phyloP scores from a whole-genome alignment of 2,888 invertebrate genomes.

The Portevinia maculata region DNA sequence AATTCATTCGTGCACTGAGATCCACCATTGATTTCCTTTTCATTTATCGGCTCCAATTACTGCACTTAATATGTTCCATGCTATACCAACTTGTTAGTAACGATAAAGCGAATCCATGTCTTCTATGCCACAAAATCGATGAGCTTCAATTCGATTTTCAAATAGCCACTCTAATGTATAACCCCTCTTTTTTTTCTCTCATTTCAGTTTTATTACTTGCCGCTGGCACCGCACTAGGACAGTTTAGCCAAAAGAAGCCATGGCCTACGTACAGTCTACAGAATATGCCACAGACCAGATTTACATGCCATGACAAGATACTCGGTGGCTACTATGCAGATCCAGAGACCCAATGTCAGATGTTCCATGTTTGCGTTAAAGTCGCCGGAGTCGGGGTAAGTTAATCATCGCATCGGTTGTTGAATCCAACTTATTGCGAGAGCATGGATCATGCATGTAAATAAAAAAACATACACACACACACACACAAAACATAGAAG shows the following conservation, averaged over 20 bases:
- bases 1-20: not conserved
- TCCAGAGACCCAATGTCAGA: constrained; percentile 93
- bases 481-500: constrained; percentile 23
- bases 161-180: constrained; percentile 8
- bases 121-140: constrained; percentile 1
- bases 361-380: constrained; percentile 94
- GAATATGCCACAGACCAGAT: constrained; percentile 85
- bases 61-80: not conserved
- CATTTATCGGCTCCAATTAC: constrained; percentile 28
- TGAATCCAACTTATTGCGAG: constrained; percentile 28
- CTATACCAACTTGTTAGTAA: constrained; percentile 7
- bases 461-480: too few species aligned
- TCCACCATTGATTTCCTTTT: not conserved
- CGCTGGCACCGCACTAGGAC: constrained; percentile 77
- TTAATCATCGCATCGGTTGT: constrained; percentile 64
- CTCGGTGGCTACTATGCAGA: constrained; percentile 95
- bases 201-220: constrained; percentile 76
- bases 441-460: constrained; percentile 24
- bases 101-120: not conserved
- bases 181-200: constrained; percentile 26
- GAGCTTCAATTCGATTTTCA: constrained; percentile 33
- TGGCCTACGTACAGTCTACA: constrained; percentile 85
- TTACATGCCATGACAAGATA: constrained; percentile 92
- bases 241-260: constrained; percentile 78
- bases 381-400: constrained; percentile 90